Base-by-base conservation (phyloP, 2,113 vertebrate species). In the Zosterops hypoxanthus region DNA sequence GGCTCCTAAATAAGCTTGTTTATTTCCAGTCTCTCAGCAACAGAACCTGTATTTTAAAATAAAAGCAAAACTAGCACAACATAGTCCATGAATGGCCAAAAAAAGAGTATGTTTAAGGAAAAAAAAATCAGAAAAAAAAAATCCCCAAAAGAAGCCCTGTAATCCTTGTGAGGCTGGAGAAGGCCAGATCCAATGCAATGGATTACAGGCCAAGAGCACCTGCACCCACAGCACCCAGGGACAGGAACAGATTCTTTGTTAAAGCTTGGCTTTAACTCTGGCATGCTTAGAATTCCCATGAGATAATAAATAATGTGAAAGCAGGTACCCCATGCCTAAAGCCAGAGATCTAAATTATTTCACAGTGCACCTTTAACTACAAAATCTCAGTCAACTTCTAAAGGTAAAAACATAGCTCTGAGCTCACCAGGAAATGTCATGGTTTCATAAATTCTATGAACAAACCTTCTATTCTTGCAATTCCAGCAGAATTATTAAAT, bases 401-500 rank as follows among this genome's bases (percentile, higher is more conserved):
- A 96, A 96, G 87, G 91, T 94, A 95, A 77, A 92, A 91, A 52
- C 2, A 4, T 46, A 56, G 80, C 46, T 77, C 73, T 16, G 50
- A 91, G 81, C 83, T 90, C 14, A 41, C 91, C 72, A 78, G 84
- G 86, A 97, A 88, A 84, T 80, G 85, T 96, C 90, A 93, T 26
- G 92, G 89, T 56, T 93, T 94, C 84, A 90, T 61, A 91, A 93
- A 92, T 93, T 90, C 90, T 92, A 46, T 61, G 94, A 96, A 97
- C 88, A 96, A 94, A 96, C 90, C 90, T 94, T 57, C 79, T 95
- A 94, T 94, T 95, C 92, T 96, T 96, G 86, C 94, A 94, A 92
- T 96, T 94, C 90, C 92, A 92, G 83, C 84, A 90, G 78, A 96
- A 95, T 97, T 97, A 97, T 97, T 95, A 93, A 87, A 97, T 97